Conservation (phyloP, 92 coral and sea anemone species). For the Porites cylindrica region DNA sequence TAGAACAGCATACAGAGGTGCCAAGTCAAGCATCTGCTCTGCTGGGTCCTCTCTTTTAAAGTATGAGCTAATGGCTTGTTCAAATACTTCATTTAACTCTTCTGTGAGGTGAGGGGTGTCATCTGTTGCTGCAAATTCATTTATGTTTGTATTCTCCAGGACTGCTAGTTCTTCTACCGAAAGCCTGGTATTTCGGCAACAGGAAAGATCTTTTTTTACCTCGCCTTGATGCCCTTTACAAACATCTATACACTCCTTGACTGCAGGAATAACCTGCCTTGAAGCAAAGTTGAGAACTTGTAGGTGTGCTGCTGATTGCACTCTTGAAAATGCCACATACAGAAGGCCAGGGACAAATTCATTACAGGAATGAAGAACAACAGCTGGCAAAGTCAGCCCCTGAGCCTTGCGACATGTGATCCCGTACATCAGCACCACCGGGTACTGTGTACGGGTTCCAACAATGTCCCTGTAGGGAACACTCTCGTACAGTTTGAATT, state of each 20-base stretch:
- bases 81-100: neutral
- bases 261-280: constrained; percentile 20
- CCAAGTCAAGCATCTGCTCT: neutral
- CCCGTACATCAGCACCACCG: constrained; percentile 25
- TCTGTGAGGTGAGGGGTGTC: too few relatives aligned
- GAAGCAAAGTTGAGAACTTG: constrained; percentile 28
- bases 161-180: neutral
- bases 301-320: neutral
- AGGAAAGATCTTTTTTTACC: neutral
- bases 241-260: constrained; percentile 2
- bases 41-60: neutral
- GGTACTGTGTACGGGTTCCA: neutral
- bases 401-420: constrained; percentile 38
- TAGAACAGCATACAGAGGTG: neutral
- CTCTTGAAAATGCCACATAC: constrained; percentile 34
- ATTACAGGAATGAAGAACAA: constrained; percentile 36
- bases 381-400: constrained; percentile 38
- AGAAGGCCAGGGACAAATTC: constrained; percentile 37
- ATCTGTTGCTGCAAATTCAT: neutral
- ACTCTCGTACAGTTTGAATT: too few relatives aligned
- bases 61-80: neutral
- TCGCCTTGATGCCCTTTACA: constrained; percentile 17
- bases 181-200: neutral
- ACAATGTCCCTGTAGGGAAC: too few relatives aligned
- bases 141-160: neutral